Base-by-base conservation (phyloP, 35 echinoderm and acorn worm genomes). In the Stichopus chloronotus region DNA sequence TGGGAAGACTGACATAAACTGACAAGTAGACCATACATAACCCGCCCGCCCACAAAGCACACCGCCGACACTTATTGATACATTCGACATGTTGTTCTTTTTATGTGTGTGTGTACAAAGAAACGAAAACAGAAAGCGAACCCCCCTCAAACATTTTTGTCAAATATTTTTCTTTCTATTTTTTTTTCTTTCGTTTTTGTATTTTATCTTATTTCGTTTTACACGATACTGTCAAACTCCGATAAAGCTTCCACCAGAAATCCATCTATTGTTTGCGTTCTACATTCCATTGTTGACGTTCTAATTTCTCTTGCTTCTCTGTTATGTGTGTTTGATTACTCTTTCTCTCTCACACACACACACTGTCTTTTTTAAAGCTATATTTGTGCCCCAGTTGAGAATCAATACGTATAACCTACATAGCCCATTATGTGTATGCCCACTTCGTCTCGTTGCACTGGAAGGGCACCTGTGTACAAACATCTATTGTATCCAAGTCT, bases 331-430 rank as follows among this genome's bases (percentile, higher is more conserved):
- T 43, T 1, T 43, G 30, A 43, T 43, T 43, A 43, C 30, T 43
- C 30, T 43, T 3, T 43, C 30, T 43, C 30, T 1, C 30, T 1
- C 30, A 43, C 30, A 43, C 30, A 43, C 30, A 43, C 30, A 43
- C 30, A 43, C 30, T 43, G 30, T 65, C 61, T 65, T 65, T 65
- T 55, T 57, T 55, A 12, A 56, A 83, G 80, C 55, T 83, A 83
- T 43, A 43, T 83, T 83, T 83, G 80, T 83, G 80, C 80, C 53
- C 53, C 53, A 43, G 80, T 83, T 55, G 43, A 83, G 55, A 83
- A 83, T 83, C 80, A 83, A 83, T 83, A 83, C 80, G 80, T 83
- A 56, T 83, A 83, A 83, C 80, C 80, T 83, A 83, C 80, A 83
- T 83, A 83, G 80, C 80, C 80, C 80, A 83, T 83, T 83, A 83